Percentiles rank a stretch among this genome's conserved stretches.
These are phyloP conservation scores for Takifugu rubripes DNA, from an alignment of 2,797 vertebrate genomes.

Conservation along the genomic window DNA sequence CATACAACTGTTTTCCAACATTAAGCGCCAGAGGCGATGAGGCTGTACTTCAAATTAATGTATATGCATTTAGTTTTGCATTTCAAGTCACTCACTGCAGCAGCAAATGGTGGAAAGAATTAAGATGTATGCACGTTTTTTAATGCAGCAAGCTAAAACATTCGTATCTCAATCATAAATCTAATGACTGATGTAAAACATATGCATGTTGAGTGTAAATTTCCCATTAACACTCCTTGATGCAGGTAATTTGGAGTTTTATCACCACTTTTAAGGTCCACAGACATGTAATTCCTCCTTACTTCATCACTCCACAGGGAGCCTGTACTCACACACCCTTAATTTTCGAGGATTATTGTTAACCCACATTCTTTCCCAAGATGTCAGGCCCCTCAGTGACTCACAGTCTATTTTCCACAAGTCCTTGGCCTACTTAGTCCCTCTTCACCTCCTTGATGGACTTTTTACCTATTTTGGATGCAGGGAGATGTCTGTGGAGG, in stretches of 20 bases:
- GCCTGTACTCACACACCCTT: constrained; percentile 7
- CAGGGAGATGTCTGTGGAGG: constrained; percentile 70
- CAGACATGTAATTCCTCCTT: neutral
- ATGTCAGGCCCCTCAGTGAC: constrained; percentile 57
- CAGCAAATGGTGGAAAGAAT: neutral
- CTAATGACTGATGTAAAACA: too few relatives aligned
- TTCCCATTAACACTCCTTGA: too few relatives aligned
- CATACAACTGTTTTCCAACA: neutral
- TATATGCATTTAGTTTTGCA: neutral
- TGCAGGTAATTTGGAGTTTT: too few relatives aligned
- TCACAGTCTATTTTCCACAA: constrained; percentile 73
- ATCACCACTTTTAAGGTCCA: neutral
- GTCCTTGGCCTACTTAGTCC: constrained; percentile 82
- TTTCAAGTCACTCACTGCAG: neutral
- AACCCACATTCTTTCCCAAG: constrained; percentile 65
- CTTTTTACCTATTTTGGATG: constrained; percentile 73
- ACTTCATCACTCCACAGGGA: constrained; percentile 9
- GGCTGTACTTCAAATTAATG: neutral
- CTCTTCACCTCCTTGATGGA: constrained; percentile 68
- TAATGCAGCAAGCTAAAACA: neutral
- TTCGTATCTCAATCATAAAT: neutral
- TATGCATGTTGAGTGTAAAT: too few relatives aligned
- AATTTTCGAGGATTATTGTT: constrained; percentile 57
- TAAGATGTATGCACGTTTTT: neutral
- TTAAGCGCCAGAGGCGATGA: neutral